Percentiles rank a stretch among this genome's conserved stretches.
Conservation (phyloP, 2,888 invertebrate species). For the Heliconius sara region DNA sequence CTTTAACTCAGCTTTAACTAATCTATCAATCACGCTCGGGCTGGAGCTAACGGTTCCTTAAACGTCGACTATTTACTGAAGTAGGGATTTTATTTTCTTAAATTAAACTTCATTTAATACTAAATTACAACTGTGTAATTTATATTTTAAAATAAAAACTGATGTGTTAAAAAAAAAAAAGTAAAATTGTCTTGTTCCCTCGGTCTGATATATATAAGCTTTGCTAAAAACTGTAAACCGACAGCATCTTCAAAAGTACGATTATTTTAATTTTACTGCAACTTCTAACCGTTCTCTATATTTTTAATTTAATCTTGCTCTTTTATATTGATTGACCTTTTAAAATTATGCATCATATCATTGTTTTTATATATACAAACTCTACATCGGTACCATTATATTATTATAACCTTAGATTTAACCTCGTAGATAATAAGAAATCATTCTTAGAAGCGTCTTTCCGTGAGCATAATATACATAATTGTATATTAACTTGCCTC, state of each 20-base stretch:
- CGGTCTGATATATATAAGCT: background rate
- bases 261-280: background rate
- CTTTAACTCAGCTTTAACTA: slow-evolving; percentile 33
- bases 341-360: background rate
- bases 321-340: background rate
- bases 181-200: background rate
- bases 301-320: background rate
- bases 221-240: background rate
- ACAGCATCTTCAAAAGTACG: background rate
- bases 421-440: slow-evolving; percentile 5
- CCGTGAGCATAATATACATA: slow-evolving; percentile 22
- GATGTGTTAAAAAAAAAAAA: background rate
- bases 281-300: too few relatives aligned
- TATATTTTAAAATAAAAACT: background rate
- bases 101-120: background rate
- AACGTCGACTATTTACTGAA: slow-evolving; percentile 16
- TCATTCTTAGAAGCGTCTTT: slow-evolving; percentile 13
- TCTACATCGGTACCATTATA: background rate
- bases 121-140: background rate
- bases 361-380: background rate
- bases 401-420: slow-evolving; percentile 8
- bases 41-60: slow-evolving; percentile 32
- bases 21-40: slow-evolving; percentile 33
- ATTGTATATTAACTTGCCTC: slow-evolving; percentile 22
- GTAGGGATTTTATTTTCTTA: background rate